These are phyloP conservation scores for Psephotus haematonotus DNA, from an alignment of 2,113 vertebrate species.

Conservation along the genomic window DNA sequence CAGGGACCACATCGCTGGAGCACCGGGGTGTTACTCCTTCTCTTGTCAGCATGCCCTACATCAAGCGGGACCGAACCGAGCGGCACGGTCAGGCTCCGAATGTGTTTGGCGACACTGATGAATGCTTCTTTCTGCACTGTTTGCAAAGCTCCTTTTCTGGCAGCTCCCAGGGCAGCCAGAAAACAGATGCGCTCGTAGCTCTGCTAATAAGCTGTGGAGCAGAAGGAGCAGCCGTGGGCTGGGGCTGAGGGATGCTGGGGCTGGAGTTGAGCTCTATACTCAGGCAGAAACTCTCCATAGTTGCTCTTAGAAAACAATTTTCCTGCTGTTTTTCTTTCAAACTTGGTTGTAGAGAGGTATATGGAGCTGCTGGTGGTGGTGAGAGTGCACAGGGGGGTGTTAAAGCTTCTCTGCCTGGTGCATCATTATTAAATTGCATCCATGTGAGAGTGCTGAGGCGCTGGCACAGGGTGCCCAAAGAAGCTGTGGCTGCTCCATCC, in stretches of 20 bases:
- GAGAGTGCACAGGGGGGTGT: neutral
- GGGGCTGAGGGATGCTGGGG: neutral
- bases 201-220: neutral
- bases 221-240: neutral
- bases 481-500: neutral
- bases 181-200: constrained; percentile 5
- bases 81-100: neutral
- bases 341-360: neutral
- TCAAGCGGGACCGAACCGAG: constrained; percentile 18
- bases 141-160: neutral
- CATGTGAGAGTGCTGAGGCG: neutral
- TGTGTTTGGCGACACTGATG: constrained; percentile 47
- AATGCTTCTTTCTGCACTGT: constrained; percentile 60
- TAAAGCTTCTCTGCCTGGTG: neutral
- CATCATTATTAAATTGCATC: rapidly evolving
- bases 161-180: neutral
- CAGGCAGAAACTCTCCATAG: neutral
- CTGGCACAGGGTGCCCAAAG: neutral
- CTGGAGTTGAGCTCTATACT: neutral
- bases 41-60: constrained; percentile 61
- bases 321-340: neutral
- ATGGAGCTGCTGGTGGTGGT: rapidly evolving
- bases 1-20: neutral
- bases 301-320: neutral
- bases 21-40: neutral